Conservation (phyloP, 2,888 invertebrate genomes). For the Eledona agricola region DNA sequence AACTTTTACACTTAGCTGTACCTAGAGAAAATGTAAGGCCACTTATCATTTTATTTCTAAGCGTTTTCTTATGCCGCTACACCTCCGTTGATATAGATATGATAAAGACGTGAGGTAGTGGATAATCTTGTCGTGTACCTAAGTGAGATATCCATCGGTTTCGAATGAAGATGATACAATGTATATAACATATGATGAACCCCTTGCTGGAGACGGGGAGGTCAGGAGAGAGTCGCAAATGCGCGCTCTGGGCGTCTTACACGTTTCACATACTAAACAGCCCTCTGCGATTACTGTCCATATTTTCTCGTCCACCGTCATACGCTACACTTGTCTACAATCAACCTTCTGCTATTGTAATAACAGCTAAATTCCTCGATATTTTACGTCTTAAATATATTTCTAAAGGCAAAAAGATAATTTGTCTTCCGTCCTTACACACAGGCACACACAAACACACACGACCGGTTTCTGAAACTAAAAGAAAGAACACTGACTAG, state of each 20-base stretch:
- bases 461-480: conserved; percentile 60
- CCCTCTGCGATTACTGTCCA: conserved; percentile 62
- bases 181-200: conserved; percentile 61
- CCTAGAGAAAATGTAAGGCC: too few relatives aligned
- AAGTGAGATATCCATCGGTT: conserved; percentile 52
- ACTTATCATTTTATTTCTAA: too few relatives aligned
- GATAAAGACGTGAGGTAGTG: too few relatives aligned
- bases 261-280: conserved; percentile 62
- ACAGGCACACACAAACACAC: too few relatives aligned
- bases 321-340: conserved; percentile 34
- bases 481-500: conserved; percentile 61
- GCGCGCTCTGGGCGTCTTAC: conserved; percentile 60
- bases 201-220: conserved; percentile 46
- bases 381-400: too few relatives aligned
- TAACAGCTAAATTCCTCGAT: too few relatives aligned
- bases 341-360: too few relatives aligned
- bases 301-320: conserved; percentile 46
- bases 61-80: too few relatives aligned
- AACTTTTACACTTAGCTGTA: too few relatives aligned
- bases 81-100: too few relatives aligned
- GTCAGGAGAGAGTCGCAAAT: conserved; percentile 54
- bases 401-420: too few relatives aligned
- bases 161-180: conserved; percentile 60
- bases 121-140: too few relatives aligned
- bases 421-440: conserved; percentile 37